phyloP scores from a whole-genome alignment of 2,113 vertebrate species.

The Gymnocephalus cernua region DNA sequence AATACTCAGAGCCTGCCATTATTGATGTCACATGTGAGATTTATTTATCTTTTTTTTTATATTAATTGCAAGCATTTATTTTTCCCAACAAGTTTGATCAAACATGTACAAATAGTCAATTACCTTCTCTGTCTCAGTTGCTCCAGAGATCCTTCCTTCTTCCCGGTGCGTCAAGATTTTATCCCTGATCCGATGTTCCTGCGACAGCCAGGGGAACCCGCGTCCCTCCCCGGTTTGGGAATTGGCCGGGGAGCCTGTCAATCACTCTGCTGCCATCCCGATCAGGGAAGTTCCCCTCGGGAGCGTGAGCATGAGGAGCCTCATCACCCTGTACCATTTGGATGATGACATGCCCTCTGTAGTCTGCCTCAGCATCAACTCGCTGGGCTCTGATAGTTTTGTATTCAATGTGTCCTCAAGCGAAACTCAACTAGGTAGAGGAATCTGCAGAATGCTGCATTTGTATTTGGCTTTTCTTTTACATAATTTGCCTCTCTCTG shows the following conservation, averaged over 20 bases:
- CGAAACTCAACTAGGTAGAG: conserved; percentile 53
- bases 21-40: conserved; percentile 74
- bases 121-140: conserved; percentile 50
- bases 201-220: conserved; percentile 80
- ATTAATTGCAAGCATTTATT: not conserved
- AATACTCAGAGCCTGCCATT: conserved; percentile 21
- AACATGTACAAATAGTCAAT: not conserved
- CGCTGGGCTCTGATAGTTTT: conserved; percentile 56
- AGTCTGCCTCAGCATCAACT: conserved; percentile 73
- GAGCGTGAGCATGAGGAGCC: conserved; percentile 19
- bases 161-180: conserved; percentile 64
- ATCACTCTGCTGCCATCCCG: conserved; percentile 53
- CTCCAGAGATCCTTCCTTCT: conserved; percentile 71
- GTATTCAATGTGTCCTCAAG: conserved; percentile 62
- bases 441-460: not conserved
- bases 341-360: conserved; percentile 48
- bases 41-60: not conserved
- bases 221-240: conserved; percentile 74
- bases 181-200: conserved; percentile 63
- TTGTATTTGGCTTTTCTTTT: not conserved
- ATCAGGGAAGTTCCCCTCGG: conserved; percentile 55
- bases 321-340: conserved; percentile 57
- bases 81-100: not conserved
- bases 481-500: not conserved
- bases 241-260: conserved; percentile 64